phyloP scores from a whole-genome alignment of 2,888 invertebrate species.

The Ptychoptera albimana region DNA sequence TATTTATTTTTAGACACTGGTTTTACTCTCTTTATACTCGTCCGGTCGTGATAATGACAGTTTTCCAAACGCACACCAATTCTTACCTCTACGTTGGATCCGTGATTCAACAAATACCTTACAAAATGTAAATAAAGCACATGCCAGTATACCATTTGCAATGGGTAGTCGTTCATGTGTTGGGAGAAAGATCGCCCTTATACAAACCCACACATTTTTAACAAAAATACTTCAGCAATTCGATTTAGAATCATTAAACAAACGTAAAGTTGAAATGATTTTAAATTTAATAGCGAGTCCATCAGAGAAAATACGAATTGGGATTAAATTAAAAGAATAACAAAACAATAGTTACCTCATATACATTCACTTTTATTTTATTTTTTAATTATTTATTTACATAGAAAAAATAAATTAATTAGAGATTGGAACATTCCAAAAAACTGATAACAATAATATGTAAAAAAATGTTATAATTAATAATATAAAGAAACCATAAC shows the following conservation, averaged over 20 bases:
- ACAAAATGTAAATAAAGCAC: constrained; percentile 36
- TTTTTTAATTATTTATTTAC: too few relatives aligned
- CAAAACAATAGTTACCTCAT: not conserved
- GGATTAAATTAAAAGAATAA: not conserved
- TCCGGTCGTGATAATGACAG: constrained; percentile 56
- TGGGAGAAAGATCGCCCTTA: constrained; percentile 63
- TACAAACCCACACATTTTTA: constrained; percentile 52
- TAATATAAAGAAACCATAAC: constrained; percentile 19
- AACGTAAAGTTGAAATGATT: constrained; percentile 35
- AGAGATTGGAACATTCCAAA: constrained; percentile 9
- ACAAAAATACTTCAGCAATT: constrained; percentile 42
- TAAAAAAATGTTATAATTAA: constrained; percentile 16
- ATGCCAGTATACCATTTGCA: constrained; percentile 68
- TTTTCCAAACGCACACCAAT: constrained; percentile 49
- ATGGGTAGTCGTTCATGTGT: constrained; percentile 70
- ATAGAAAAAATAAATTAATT: not conserved
- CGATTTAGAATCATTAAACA: constrained; percentile 34
- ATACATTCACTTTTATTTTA: too few relatives aligned
- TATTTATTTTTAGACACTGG: constrained; percentile 61
- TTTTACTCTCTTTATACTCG: constrained; percentile 72
- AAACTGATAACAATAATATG: constrained; percentile 19
- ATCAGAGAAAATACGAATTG: constrained; percentile 2
- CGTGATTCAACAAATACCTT: constrained; percentile 30
- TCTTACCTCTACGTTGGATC: constrained; percentile 65
- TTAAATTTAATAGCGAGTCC: constrained; percentile 46